These are phyloP conservation scores for Dicranocentrus wangi DNA, from an alignment of 2,888 invertebrate species.

Conservation along the genomic window DNA sequence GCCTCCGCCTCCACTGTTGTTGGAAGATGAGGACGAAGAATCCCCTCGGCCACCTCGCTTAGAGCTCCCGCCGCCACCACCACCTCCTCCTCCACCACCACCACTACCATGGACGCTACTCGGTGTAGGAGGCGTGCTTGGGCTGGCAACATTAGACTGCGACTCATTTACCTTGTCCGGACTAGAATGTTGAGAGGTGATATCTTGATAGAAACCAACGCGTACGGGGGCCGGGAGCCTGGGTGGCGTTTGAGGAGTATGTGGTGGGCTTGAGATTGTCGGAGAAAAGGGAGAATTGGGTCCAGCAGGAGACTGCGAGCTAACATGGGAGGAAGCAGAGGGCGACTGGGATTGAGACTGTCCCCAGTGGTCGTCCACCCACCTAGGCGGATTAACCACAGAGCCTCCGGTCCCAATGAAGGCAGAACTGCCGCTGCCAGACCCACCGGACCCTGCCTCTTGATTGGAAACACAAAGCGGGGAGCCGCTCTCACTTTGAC, in stretches of 20 bases:
- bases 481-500: conserved; percentile 76
- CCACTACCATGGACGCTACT: conserved; percentile 53
- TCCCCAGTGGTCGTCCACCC: conserved; percentile 80
- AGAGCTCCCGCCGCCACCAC: conserved; percentile 70
- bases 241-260: conserved; percentile 78
- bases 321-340: conserved; percentile 77
- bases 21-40: conserved; percentile 75
- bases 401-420: conserved; percentile 75
- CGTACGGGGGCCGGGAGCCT: conserved; percentile 86
- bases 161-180: conserved; percentile 73
- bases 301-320: conserved; percentile 72
- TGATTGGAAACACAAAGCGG: conserved; percentile 84
- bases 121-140: conserved; percentile 70
- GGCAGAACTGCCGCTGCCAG: conserved; percentile 46
- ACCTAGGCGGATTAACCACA: conserved; percentile 82
- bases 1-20: conserved; percentile 68
- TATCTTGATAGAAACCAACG: conserved; percentile 91
- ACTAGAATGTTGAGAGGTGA: conserved; percentile 75
- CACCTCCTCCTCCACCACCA: conserved; percentile 32
- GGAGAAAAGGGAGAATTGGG: conserved; percentile 73
- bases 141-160: conserved; percentile 67
- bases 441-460: conserved; percentile 69
- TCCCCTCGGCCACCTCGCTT: conserved; percentile 74
- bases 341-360: conserved; percentile 84
- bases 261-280: conserved; percentile 77